phyloP scores from a whole-genome alignment of 2,888 invertebrate genomes.

The Cremastinae sp. region DNA sequence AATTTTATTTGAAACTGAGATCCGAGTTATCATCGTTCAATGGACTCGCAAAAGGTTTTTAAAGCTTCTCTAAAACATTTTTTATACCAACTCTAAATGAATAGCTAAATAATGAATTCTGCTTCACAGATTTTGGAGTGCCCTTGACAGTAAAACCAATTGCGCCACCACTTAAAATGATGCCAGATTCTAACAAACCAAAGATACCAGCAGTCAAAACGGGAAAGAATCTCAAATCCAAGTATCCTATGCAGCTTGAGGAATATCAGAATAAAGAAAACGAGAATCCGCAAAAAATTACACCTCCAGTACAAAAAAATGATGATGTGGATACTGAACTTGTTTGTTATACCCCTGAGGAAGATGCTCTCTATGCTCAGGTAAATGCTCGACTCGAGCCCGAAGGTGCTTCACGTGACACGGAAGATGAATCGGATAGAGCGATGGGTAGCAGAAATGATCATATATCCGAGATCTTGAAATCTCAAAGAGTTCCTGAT shows the following conservation, averaged over 20 bases:
- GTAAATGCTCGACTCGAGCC: conserved; percentile 61
- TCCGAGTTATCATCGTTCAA: conserved; percentile 85
- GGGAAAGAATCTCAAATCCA: conserved; percentile 46
- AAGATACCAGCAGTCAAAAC: conserved; percentile 74
- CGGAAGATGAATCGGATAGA: conserved; percentile 76
- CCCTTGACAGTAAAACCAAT: conserved; percentile 72
- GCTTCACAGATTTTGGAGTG: conserved; percentile 78
- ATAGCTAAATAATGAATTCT: conserved; percentile 14
- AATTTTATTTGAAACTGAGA: conserved; percentile 87
- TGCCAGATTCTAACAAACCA: conserved; percentile 71
- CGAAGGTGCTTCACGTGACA: conserved; percentile 76
- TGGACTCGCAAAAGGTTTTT: conserved; percentile 76
- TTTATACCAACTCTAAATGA: no score
- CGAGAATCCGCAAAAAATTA: conserved; percentile 82
- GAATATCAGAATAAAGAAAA: conserved; percentile 87
- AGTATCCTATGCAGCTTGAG: conserved; percentile 80
- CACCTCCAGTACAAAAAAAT: conserved; percentile 56
- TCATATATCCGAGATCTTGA: conserved; percentile 59
- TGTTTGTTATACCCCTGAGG: conserved; percentile 71
- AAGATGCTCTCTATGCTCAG: conserved; percentile 76
- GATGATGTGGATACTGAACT: conserved; percentile 63
- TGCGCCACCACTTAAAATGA: conserved; percentile 69
- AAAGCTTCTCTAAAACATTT: background rate
- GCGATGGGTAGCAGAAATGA: conserved; percentile 61
- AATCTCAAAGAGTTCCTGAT: conserved; percentile 48